Base-by-base conservation (phyloP, 1,140 invertebrate genomes). In the Lanistes nyassanus region DNA sequence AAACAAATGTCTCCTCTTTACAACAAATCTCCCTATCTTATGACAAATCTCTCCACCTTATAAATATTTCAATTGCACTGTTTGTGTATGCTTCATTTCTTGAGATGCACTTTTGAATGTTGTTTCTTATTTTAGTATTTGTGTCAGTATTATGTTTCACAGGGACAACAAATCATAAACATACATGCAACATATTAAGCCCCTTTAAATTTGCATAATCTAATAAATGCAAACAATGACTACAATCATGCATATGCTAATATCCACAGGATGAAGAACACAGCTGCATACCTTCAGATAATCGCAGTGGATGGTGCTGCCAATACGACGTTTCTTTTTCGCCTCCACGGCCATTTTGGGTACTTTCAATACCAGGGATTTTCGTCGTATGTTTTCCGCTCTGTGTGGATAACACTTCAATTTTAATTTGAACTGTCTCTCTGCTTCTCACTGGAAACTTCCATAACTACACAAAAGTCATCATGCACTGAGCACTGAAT, bases 281-380 rank as follows among this genome's bases (percentile, higher is more conserved):
- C 37, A 7, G 34, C 9, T 34, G 31, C 31, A 64, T 79, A 87
- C 87, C 83, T 97, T 96, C 0, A 99, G 89, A 85, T 99, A 99
- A 90, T 99, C 97, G 88, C 95, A 97, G 76, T 96, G 94, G 66
- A 94, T 92, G 69, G 95, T 93, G 23, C 86, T 93, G 31, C 92
- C 92, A 42, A 92, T 92, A 79, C 93, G 90, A 60, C 86, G 85
- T 83, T 93, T 94, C 70, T 91, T 93, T 13, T 92, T 89, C 70
- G 90, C 90, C 74, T 95, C 90, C 73, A 95, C 89, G 3, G 93
- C 91, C 71, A 85, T 83, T 87, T 95, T 94, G 21, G 95, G 94
- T 56, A 96, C 93, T 91, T 97, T 95, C 23, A 97, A 88, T n/a
- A 96, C 87, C 67, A 97, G 88, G 4, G 94, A 93, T 42, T 94